Conservation (phyloP, 92 coral and sea anemone species). For the Actinostola sp. region DNA sequence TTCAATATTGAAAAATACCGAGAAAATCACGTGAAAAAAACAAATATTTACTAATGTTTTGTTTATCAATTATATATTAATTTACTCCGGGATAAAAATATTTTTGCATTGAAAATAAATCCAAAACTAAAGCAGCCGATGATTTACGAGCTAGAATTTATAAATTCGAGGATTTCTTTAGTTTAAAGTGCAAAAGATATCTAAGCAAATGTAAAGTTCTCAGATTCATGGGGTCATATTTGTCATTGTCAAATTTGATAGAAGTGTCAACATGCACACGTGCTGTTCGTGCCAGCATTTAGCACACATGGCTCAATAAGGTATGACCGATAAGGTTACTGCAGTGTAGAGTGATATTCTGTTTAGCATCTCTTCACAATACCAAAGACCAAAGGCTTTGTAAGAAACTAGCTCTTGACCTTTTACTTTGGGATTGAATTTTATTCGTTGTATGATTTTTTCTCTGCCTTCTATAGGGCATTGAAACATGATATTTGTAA, state of each 20-base stretch:
- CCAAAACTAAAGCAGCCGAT: neutral
- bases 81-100: neutral
- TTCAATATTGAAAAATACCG: too few relatives aligned
- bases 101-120: neutral
- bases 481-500: too few relatives aligned
- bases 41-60: neutral
- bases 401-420: neutral
- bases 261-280: slow-evolving; percentile 1
- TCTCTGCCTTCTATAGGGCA: too few relatives aligned
- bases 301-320: too few relatives aligned
- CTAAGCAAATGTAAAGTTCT: neutral
- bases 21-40: too few relatives aligned
- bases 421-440: neutral
- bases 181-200: too few relatives aligned
- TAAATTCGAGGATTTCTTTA: too few relatives aligned
- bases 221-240: neutral
- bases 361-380: neutral
- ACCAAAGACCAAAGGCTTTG: neutral
- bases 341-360: neutral
- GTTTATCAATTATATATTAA: neutral
- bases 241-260: neutral
- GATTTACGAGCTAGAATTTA: too few relatives aligned
- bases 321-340: neutral
- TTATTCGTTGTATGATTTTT: too few relatives aligned
- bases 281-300: slow-evolving; percentile 3